These are phyloP conservation scores for Ecliptopera silaceata DNA, from an alignment of 2,888 invertebrate genomes.

Conservation along the genomic window DNA sequence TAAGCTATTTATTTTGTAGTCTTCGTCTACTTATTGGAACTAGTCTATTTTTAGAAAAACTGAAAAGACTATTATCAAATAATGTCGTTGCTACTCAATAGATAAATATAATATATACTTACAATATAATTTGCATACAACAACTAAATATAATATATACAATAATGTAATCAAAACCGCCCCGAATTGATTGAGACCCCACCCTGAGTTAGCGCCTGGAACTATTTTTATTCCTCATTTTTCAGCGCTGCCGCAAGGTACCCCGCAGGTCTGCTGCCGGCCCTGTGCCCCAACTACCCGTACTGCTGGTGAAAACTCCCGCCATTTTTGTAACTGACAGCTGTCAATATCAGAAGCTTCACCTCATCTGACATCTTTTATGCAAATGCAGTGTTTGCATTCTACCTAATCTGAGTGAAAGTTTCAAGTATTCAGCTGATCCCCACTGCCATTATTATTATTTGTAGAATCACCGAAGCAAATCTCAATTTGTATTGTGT, in stretches of 20 bases:
- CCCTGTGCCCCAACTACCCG: constrained; percentile 84
- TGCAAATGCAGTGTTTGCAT: constrained; percentile 8
- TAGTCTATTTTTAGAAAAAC: too few relatives aligned
- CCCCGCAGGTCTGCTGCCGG: constrained; percentile 79
- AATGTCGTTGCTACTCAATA: too few relatives aligned
- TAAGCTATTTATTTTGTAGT: too few relatives aligned
- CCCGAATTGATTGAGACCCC: too few relatives aligned
- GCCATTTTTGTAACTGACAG: constrained; percentile 22
- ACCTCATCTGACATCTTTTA: constrained; percentile 24
- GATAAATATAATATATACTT: too few relatives aligned
- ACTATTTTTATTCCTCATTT: constrained; percentile 18
- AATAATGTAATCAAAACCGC: too few relatives aligned
- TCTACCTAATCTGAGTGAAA: constrained; percentile 21
- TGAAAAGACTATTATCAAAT: too few relatives aligned
- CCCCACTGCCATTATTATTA: constrained; percentile 24
- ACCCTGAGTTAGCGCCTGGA: background rate
- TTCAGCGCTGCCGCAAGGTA: constrained; percentile 64
- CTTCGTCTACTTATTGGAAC: too few relatives aligned
- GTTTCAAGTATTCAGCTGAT: constrained; percentile 16
- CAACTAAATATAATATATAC: too few relatives aligned
- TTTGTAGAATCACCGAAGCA: background rate
- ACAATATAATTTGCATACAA: too few relatives aligned
- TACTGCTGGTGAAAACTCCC: constrained; percentile 66
- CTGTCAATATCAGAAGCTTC: constrained; percentile 25
- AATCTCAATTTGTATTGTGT: constrained; percentile 37